phyloP scores from a whole-genome alignment of 2,888 invertebrate genomes.

The Orthosia gracilis region DNA sequence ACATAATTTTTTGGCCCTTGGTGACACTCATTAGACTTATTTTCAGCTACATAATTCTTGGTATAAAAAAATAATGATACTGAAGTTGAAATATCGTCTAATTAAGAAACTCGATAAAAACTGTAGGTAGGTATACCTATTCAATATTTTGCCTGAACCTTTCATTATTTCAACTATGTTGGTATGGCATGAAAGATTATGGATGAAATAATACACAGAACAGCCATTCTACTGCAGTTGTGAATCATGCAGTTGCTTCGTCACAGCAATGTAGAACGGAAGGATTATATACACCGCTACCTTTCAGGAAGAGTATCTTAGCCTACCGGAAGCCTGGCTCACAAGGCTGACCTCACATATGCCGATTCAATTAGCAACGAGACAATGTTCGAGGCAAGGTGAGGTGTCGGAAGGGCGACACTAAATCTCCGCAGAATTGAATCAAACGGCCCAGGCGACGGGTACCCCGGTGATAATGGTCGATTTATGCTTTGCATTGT shows the following conservation, averaged over 20 bases:
- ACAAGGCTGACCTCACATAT: constrained; percentile 36
- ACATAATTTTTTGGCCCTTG: not conserved
- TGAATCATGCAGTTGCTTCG: not conserved
- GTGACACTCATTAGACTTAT: not conserved
- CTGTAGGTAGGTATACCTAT: not conserved
- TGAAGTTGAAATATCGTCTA: constrained; percentile 7
- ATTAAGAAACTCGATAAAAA: not conserved
- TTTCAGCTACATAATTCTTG: not conserved
- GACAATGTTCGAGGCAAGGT: constrained; percentile 55
- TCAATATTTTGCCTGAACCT: too few relatives aligned
- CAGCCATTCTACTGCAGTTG: not conserved
- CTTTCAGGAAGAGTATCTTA: constrained; percentile 23
- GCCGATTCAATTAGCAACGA: constrained; percentile 56
- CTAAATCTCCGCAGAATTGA: constrained; percentile 84
- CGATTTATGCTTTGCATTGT: constrained; percentile 83
- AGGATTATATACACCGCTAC: constrained; percentile 21
- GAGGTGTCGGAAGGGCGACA: constrained; percentile 69
- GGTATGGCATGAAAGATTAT: too few relatives aligned
- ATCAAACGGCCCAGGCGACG: constrained; percentile 85
- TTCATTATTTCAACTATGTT: too few relatives aligned
- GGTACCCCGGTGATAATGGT: constrained; percentile 80
- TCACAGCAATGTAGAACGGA: not conserved
- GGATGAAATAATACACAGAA: too few relatives aligned
- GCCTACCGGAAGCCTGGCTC: not conserved
- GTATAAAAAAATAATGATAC: constrained; percentile 4